Base-by-base conservation (phyloP, 1,140 invertebrate genomes). In the Ips typographus region DNA sequence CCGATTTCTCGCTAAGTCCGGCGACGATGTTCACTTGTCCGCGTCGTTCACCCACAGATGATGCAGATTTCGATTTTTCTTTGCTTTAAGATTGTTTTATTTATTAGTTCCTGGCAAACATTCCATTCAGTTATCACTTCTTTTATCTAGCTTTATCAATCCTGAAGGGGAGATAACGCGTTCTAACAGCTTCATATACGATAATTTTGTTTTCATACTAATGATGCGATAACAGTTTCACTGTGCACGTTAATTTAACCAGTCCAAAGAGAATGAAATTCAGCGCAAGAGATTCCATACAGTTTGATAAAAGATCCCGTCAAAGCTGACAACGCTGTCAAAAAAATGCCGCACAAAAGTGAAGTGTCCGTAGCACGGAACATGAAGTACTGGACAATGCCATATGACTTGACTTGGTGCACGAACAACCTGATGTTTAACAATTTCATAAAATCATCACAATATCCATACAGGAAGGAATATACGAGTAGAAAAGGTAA, bases 1-100 rank as follows among this genome's bases (percentile, higher is more conserved):
- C 41, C 68, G 68, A 70, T 70, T 70, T 70, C 68, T 70, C 68
- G 68, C 61, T 70, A 70, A 47, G 38, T 47, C 22, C 22, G 22
- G 22, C 8, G n/a, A 42, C 8, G 57, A 59, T n/a, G 7, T 41
- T 59, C 8, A 4, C 57, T 42, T 8, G 41, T 59, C 40, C 39
- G 8, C 44, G 44, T 49, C 44, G 22, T 22, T 22, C 22, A 22
- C 22, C 22, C 22, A 22, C 22, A 22, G 22, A 22, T 22, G 22
- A 22, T 22, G 22, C 44, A 49, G 44, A 49, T 49, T 49, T 49
- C 44, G 22, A 49, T 8, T 49, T 22, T 49, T 49, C 44, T 49
- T 49, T 22, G 22, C 22, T 49, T 49, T 6, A 22, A 49, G 44
- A 49, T 8, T 22, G 6, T 49, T 8, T 49, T 49, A 22, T 49